Evolutionary conservation across 1,140 invertebrate genomes (phyloP).

Genomic region (Oppia nitens): DNA sequence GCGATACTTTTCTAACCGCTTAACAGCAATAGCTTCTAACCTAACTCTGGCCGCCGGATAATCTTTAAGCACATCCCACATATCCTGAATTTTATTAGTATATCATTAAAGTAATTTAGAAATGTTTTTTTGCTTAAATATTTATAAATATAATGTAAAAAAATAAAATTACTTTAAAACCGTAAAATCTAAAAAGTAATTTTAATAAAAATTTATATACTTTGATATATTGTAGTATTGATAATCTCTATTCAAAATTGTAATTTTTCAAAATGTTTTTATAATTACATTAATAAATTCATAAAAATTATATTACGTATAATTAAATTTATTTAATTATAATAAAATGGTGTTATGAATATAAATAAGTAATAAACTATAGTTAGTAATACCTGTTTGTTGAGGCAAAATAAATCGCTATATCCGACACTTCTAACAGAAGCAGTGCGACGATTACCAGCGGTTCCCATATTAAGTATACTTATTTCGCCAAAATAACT

Average conservation of each 20-base stretch:
- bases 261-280: not conserved
- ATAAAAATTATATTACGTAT: not conserved
- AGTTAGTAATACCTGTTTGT: constrained; percentile 51
- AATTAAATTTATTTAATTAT: not conserved
- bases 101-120: not conserved
- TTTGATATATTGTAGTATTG: too few relatives aligned
- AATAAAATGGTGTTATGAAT: not conserved
- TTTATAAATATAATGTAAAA: not conserved
- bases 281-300: not conserved
- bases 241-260: not conserved
- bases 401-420: constrained; percentile 93
- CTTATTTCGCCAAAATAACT: constrained; percentile 99
- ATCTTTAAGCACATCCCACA: constrained; percentile 98
- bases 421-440: constrained; percentile 93
- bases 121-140: not conserved
- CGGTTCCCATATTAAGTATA: constrained; percentile 92
- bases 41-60: constrained; percentile 89
- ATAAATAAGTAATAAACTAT: not conserved
- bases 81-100: constrained; percentile 39
- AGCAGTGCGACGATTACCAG: constrained; percentile 90
- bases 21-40: constrained; percentile 91
- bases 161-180: not conserved
- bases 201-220: too few relatives aligned
- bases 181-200: too few relatives aligned
- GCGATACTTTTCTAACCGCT: constrained; percentile 87